These are phyloP conservation scores for Choreutis nemorana DNA, from an alignment of 2,888 invertebrate genomes.

Conservation along the genomic window DNA sequence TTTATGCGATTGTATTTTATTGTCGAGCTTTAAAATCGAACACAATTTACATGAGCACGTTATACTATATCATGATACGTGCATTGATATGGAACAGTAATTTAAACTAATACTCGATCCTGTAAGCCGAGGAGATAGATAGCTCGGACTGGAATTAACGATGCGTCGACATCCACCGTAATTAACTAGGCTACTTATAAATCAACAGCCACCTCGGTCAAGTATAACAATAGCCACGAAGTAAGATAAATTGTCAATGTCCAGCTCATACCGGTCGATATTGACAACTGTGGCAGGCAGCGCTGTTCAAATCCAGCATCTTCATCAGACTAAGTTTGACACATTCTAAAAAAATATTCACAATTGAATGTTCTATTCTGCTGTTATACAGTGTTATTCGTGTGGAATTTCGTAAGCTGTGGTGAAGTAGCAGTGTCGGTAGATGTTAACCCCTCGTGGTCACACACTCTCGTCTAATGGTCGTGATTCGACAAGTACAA, in stretches of 20 bases:
- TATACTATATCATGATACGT: neutral
- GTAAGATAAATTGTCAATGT: constrained; percentile 59
- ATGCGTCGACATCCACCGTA: constrained; percentile 41
- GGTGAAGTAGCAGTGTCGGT: constrained; percentile 34
- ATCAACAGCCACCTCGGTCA: constrained; percentile 47
- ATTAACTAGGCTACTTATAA: constrained; percentile 58
- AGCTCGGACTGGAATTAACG: constrained; percentile 41
- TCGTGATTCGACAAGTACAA: constrained; percentile 68
- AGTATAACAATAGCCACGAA: constrained; percentile 55
- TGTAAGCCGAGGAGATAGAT: constrained; percentile 20
- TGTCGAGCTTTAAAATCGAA: constrained; percentile 30
- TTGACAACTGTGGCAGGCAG: constrained; percentile 41
- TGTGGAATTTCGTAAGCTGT: constrained; percentile 24
- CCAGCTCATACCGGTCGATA: constrained; percentile 48
- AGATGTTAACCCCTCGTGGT: constrained; percentile 54
- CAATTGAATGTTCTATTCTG: constrained; percentile 13
- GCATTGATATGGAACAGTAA: too few species aligned
- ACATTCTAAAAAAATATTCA: constrained; percentile 15
- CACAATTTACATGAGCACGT: too few species aligned
- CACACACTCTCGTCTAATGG: constrained; percentile 65
- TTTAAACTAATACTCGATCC: too few species aligned
- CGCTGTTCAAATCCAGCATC: constrained; percentile 27
- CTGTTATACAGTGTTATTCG: constrained; percentile 9
- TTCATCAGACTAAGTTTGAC: constrained; percentile 10
- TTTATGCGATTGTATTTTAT: constrained; percentile 57